Evolutionary conservation across 2,797 vertebrate genomes (phyloP).

Genomic region (Sardinella longiceps): DNA sequence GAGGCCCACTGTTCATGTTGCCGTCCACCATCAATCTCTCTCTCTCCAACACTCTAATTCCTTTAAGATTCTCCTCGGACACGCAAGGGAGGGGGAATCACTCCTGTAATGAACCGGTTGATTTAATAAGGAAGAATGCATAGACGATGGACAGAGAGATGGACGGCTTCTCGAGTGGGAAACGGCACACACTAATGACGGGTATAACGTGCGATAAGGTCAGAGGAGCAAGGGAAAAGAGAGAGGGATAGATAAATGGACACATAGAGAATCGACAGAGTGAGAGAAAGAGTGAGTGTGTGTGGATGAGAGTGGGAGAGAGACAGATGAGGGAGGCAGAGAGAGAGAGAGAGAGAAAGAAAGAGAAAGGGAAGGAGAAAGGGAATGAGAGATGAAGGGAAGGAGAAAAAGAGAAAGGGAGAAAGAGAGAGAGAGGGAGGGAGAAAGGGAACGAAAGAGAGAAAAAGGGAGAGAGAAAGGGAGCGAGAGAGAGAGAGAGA

Average conservation of each 20-base stretch:
- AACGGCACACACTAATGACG: constrained; percentile 49
- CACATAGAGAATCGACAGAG: not conserved
- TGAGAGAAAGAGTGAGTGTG: not conserved
- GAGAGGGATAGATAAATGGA: not conserved
- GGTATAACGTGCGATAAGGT: constrained; percentile 56
- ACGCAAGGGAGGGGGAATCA: constrained; percentile 32
- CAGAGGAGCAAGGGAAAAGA: constrained; percentile 41
- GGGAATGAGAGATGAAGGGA: not conserved
- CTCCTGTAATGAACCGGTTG: constrained; percentile 48
- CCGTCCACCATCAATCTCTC: not conserved
- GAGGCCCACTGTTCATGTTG: not conserved
- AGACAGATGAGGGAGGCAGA: not conserved
- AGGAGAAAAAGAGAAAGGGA: not conserved
- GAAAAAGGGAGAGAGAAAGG: not conserved
- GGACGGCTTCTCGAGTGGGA: constrained; percentile 37
- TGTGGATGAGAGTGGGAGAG: not conserved
- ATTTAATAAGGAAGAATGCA: constrained; percentile 49
- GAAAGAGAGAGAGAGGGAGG: not conserved
- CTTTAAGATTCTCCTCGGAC: constrained; percentile 30
- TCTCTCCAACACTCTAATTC: constrained; percentile 30
- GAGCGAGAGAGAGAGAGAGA: not conserved
- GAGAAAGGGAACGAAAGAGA: not conserved
- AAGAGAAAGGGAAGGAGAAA: not conserved
- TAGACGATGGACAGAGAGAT: constrained; percentile 23
- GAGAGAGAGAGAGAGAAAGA: not conserved